These are phyloP conservation scores for Halcyon badia DNA, from an alignment of 2,797 vertebrate species.

Conservation along the genomic window DNA sequence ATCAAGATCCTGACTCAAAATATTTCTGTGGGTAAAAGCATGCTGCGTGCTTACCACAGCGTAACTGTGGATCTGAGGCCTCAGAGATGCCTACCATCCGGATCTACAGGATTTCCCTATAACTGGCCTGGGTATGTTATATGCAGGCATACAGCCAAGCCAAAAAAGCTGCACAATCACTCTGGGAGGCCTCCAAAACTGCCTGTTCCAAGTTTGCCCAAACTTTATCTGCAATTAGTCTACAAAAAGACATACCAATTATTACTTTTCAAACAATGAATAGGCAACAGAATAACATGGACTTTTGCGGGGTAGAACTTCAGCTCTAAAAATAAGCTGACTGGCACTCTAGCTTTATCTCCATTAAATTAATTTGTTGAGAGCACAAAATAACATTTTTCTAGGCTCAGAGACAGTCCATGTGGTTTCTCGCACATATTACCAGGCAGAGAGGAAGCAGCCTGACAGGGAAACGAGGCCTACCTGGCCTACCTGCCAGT, in stretches of 20 bases:
- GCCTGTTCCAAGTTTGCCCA: background rate
- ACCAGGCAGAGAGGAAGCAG: background rate
- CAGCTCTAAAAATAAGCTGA: background rate
- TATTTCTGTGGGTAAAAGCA: background rate
- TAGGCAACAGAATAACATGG: background rate
- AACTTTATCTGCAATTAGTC: slow-evolving; percentile 45
- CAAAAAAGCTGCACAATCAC: slow-evolving; percentile 17
- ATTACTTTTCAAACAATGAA: background rate
- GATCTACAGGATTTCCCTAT: background rate
- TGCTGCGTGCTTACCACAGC: background rate
- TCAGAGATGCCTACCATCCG: background rate
- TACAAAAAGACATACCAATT: slow-evolving; percentile 12
- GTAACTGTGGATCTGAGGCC: background rate
- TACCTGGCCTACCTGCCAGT: background rate
- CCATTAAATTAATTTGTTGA: background rate
- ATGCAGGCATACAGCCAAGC: slow-evolving; percentile 19
- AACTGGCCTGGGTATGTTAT: background rate
- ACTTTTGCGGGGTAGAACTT: background rate
- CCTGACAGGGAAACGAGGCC: background rate
- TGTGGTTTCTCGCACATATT: rapidly evolving
- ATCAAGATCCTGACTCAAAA: background rate
- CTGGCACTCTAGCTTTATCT: background rate
- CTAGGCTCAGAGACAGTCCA: background rate
- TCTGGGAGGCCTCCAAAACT: slow-evolving; percentile 17
- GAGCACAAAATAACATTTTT: background rate